These are phyloP conservation scores for Gyps fulvus DNA, from an alignment of 2,113 vertebrate species.

Conservation along the genomic window DNA sequence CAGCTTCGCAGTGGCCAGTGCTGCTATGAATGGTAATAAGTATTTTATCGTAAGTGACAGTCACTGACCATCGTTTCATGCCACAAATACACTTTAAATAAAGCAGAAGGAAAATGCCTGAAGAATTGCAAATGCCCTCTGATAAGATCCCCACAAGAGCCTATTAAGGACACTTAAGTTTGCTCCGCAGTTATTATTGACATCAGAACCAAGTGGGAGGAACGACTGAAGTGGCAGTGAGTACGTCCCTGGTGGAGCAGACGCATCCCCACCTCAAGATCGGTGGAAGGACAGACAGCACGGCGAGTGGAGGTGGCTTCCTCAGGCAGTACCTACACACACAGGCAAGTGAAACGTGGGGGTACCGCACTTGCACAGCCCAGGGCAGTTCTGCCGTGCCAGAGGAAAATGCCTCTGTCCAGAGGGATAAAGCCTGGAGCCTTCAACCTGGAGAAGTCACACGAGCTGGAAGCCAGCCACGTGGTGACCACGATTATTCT, in stretches of 20 bases:
- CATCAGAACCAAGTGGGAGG: background rate
- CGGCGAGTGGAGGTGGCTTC: rapidly evolving
- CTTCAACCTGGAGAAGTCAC: background rate
- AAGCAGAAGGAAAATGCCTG: background rate
- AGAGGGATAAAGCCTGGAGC: rapidly evolving
- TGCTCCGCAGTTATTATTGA: background rate
- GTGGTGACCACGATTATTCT: rapidly evolving
- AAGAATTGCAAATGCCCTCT: background rate
- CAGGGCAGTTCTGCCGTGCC: rapidly evolving
- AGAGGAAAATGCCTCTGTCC: rapidly evolving
- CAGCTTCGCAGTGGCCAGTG: rapidly evolving
- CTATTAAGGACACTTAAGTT: background rate
- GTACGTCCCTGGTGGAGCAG: rapidly evolving
- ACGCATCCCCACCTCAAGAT: background rate
- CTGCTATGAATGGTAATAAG: background rate
- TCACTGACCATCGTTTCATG: background rate
- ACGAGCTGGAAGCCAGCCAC: background rate
- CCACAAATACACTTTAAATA: background rate
- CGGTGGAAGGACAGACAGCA: rapidly evolving
- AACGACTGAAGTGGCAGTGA: rapidly evolving
- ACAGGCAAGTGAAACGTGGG: rapidly evolving
- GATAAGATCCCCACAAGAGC: background rate
- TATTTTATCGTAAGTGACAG: background rate
- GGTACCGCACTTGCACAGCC: rapidly evolving
- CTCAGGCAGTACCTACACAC: background rate